Evolutionary conservation across 1,140 invertebrate genomes (phyloP).

Genomic region (Drosophila jambulina): DNA sequence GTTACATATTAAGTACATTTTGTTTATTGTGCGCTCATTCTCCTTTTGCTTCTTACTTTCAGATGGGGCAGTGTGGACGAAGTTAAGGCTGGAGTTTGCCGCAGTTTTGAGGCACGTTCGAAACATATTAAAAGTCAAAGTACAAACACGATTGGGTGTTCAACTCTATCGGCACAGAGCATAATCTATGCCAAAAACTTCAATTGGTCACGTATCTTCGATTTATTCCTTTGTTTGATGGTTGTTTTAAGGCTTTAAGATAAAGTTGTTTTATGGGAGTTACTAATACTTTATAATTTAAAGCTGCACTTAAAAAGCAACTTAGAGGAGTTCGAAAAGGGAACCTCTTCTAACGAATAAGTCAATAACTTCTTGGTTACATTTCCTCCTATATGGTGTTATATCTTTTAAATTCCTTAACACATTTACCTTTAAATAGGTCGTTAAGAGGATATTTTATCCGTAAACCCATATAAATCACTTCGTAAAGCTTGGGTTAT

Average conservation of each 20-base stretch:
- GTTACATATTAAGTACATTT: constrained; percentile 74
- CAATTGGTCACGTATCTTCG: constrained; percentile 29
- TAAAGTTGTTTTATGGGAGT: neutral
- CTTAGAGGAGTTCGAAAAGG: neutral
- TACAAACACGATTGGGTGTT: constrained; percentile 19
- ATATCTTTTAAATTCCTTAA: neutral
- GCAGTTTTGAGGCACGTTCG: constrained; percentile 27
- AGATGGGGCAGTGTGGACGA: neutral
- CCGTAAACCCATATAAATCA: neutral
- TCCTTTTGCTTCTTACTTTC: neutral
- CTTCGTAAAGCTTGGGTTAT: neutral
- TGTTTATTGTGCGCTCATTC: constrained; percentile 42
- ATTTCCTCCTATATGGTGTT: neutral
- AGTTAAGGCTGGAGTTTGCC: neutral
- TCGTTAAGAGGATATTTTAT: neutral
- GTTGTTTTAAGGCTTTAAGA: neutral
- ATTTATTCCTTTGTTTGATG: neutral
- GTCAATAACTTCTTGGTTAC: neutral
- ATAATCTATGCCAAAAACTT: constrained; percentile 1
- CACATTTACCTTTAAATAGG: neutral
- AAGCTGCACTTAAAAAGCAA: neutral
- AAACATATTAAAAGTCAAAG: constrained; percentile 22
- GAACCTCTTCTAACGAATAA: neutral
- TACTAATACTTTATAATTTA: neutral
- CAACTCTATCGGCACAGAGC: neutral